Base-by-base conservation (phyloP, 2,113 vertebrate species). In the Sceloporus tristichus region DNA sequence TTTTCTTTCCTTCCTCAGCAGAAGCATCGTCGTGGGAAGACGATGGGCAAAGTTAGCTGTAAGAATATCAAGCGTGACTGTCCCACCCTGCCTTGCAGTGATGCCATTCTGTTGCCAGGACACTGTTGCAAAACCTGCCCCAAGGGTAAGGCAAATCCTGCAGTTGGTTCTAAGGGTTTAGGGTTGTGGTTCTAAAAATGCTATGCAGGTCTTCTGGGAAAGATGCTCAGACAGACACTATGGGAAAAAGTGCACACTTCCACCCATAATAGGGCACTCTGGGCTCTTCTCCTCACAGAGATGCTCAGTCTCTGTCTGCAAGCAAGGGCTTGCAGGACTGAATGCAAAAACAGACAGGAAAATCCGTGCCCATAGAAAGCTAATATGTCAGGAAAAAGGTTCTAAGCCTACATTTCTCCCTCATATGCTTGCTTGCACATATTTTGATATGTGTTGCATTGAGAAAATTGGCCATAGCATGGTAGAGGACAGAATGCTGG, bases 31-130 rank as follows among this genome's bases (percentile, higher is more conserved):
- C 96, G 97, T 29, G 96, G 96, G 1, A 98, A 98, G 90, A 95
- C 97, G 42, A 95, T 95, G 0, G 98, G 97, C 73, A 98, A 97
- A 92, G 98, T 98, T 16, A 98, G 97, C 96, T 99, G 98, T 86
- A 98, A 98, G 95, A 99, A 99, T 93, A 98, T 99, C 91, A 99
- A 99, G 82, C 98, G 98, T 85, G 98, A 99, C 92, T 99, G 99
- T 89, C 98, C 98, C 0, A 71, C 96, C 53, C 97, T 96, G 1
- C 42, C 96, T 89, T 99, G 99, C 9, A 95, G 96, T 0, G 95
- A 97, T 0, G 97, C 99, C 0, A 85, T 96, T 0, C 96, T 98
- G 88, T 96, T 98, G 82, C 98, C 98, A 0, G 99, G 99, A n/a
- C 98, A 98, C 88, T 99, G 99, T 95, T 99, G 99, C 87, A 98